Evolutionary conservation across 2,888 invertebrate species (phyloP), one percentile per base, ranked within the genome.

Genomic region (Cacoxenus indagator): DNA sequence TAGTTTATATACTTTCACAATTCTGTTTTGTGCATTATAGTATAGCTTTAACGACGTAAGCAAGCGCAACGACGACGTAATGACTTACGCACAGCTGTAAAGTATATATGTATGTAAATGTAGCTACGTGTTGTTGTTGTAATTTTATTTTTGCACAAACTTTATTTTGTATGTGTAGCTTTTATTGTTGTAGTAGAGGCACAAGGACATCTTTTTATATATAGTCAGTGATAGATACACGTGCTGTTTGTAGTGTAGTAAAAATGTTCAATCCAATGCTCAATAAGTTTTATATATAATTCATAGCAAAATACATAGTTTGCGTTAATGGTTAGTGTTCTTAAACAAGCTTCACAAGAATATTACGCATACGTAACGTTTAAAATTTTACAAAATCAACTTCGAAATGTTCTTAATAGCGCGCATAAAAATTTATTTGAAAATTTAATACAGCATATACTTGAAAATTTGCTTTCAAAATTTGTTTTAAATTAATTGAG

Each of bases 1-100:
- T 46, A 24, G 8, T 31, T 17, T 43, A 43, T 37, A 43, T 61
- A 22, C n/a, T 55, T 43, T 3, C 31, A 27, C 11, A 27, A n/a
- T 61, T 14, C 19, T 8, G 17, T 17, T 14, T 14, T 22, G 19
- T 61, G 1, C 43, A 43, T 6, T n/a, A 14, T 62, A 29, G 26
- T 70, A 54, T 70, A 64, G 59, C 46, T 57, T 70, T 57, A 62
- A 70, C 73, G 80, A 78, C 73, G 76, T 78, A 75, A 83, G 76
- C 67, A 59, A 68, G 17, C 55, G 26, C 31, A 43, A 73, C 75
- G 71, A 67, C 77, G 78, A 81, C 82, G 83, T 80, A 83, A 82
- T 77, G 73, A 75, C 70, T 78, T 81, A 82, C 81, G 78, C 82
- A 82, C 81, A 45, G 61, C 73, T 73, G 72, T 71, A 59, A 70